Evolutionary conservation across 2,888 invertebrate species (phyloP).

Genomic region (Nomada flava): DNA sequence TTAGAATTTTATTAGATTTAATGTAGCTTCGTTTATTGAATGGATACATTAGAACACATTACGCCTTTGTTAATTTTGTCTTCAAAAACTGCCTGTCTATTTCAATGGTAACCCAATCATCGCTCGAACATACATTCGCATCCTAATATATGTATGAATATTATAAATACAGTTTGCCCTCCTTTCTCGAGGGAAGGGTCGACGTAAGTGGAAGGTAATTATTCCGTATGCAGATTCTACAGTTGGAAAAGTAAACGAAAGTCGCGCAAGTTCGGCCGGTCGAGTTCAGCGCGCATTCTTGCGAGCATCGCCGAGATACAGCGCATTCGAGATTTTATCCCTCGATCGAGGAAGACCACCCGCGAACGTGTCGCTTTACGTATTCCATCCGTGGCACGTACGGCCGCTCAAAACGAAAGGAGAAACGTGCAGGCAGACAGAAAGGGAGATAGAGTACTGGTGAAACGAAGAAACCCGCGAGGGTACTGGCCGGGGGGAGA

Average conservation of each 20-base stretch:
- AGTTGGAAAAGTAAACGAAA: neutral
- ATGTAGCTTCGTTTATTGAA: too few relatives aligned
- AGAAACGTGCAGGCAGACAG: constrained; percentile 18
- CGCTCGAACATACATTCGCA: too few relatives aligned
- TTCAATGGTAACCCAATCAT: too few relatives aligned
- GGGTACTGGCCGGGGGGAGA: constrained; percentile 29
- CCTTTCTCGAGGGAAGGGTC: neutral
- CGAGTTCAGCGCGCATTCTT: constrained; percentile 26
- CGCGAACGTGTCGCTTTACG: constrained; percentile 74
- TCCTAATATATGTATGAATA: neutral
- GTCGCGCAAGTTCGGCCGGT: neutral
- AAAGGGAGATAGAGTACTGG: constrained; percentile 19
- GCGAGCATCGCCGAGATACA: constrained; percentile 34
- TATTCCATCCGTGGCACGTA: constrained; percentile 77
- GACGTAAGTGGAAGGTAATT: constrained; percentile 6
- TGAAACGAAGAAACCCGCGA: constrained; percentile 17
- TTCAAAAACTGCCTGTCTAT: too few relatives aligned
- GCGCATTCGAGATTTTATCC: constrained; percentile 32
- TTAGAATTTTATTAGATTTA: too few relatives aligned
- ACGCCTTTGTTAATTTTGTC: too few relatives aligned
- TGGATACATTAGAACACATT: too few relatives aligned
- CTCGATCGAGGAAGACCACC: constrained; percentile 32
- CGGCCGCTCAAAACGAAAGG: constrained; percentile 41
- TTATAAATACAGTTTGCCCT: neutral
- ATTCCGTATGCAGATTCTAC: neutral